These are phyloP conservation scores for Dryococelus australis DNA, from an alignment of 2,888 invertebrate species.

Conservation along the genomic window DNA sequence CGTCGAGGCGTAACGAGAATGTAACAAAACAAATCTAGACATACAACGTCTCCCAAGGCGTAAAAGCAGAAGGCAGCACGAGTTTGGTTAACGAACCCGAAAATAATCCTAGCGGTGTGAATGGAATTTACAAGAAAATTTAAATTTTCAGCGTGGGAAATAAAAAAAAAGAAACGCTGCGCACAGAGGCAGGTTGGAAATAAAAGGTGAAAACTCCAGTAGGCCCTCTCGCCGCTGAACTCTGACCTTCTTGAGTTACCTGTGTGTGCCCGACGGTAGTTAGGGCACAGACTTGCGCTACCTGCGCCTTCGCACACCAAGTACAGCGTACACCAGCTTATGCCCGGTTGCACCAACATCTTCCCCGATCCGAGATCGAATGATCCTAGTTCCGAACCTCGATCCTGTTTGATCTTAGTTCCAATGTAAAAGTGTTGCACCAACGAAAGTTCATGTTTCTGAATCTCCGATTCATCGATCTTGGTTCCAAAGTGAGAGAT, in stretches of 20 bases:
- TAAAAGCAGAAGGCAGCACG: neutral
- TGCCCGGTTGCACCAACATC: too few species aligned
- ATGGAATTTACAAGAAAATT: constrained; percentile 2
- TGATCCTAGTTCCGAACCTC: too few species aligned
- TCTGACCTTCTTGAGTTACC: neutral
- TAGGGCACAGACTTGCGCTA: neutral
- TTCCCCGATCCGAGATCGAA: too few species aligned
- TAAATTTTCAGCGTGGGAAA: neutral
- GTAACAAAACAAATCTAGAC: too few species aligned
- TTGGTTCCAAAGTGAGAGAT: too few species aligned
- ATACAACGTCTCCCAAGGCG: neutral
- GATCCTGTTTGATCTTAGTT: too few species aligned
- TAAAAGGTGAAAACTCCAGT: neutral
- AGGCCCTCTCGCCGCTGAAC: neutral
- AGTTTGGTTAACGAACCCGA: neutral
- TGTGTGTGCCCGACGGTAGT: neutral
- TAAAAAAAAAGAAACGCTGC: neutral
- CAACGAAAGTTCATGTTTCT: too few species aligned
- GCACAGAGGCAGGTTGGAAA: neutral
- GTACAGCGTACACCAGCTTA: too few species aligned
- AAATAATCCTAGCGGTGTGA: neutral
- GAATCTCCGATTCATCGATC: too few species aligned
- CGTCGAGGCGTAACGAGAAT: too few species aligned
- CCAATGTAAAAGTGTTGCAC: too few species aligned
- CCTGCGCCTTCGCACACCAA: too few species aligned